Evolutionary conservation across 2,888 invertebrate genomes (phyloP).

Genomic region (Formica aserva): DNA sequence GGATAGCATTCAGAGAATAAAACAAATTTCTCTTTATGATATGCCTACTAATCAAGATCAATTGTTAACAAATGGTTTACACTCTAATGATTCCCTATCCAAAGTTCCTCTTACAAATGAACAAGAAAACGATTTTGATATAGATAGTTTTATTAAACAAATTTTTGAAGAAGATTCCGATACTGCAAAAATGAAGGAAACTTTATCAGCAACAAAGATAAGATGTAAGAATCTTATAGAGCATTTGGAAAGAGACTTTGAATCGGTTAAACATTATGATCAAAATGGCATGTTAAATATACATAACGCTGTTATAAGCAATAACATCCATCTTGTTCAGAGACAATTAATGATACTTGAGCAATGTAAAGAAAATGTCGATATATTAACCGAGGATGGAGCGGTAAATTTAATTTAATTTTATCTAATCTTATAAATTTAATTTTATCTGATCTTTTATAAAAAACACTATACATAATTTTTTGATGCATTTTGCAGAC

Average conservation of each 20-base stretch:
- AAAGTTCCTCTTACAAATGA: not conserved
- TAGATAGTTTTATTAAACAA: constrained; percentile 63
- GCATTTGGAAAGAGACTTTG: constrained; percentile 76
- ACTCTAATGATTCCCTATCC: not conserved
- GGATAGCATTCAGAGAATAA: constrained; percentile 64
- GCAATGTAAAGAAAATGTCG: constrained; percentile 71
- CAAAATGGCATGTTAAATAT: constrained; percentile 78
- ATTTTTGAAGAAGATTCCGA: constrained; percentile 53
- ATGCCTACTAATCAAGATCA: not conserved
- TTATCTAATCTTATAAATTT: constrained; percentile 10
- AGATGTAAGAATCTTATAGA: constrained; percentile 53
- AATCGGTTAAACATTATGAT: constrained; percentile 70
- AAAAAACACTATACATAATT: not conserved
- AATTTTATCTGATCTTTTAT: constrained; percentile 21
- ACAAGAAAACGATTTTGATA: constrained; percentile 17
- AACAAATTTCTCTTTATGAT: constrained; percentile 16
- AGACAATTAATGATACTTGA: constrained; percentile 76
- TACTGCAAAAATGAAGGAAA: constrained; percentile 63
- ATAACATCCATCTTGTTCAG: constrained; percentile 68
- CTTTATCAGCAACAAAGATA: constrained; percentile 62
- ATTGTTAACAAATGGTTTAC: not conserved
- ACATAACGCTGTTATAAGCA: constrained; percentile 78
- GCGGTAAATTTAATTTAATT: constrained; percentile 70
- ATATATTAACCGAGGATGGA: constrained; percentile 73
- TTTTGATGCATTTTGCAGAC: constrained; percentile 73